Evolutionary conservation across 2,797 vertebrate species (phyloP).

Genomic region (Cyclura pinguis): DNA sequence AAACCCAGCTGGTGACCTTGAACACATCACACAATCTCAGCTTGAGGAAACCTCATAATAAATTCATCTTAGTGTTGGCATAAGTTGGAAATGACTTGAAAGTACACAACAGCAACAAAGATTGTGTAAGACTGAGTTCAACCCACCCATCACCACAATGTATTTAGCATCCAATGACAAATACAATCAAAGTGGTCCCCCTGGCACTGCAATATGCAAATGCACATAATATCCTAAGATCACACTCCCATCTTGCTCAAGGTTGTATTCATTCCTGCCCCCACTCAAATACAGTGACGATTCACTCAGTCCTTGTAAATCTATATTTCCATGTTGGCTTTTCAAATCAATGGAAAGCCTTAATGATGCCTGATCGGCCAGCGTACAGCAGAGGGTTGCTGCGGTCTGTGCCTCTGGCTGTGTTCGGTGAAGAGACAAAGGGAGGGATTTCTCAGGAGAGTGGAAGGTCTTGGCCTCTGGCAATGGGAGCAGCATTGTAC

Average conservation of each 20-base stretch:
- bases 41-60: too few species aligned
- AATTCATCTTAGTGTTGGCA: too few species aligned
- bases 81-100: too few species aligned
- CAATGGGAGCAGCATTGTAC: slow-evolving; percentile 62
- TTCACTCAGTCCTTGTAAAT: neutral
- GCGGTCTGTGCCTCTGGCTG: slow-evolving; percentile 56
- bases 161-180: neutral
- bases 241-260: neutral
- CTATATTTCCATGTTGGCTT: slow-evolving; percentile 56
- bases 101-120: too few species aligned
- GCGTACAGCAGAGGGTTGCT: slow-evolving; percentile 65
- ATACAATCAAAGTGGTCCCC: neutral
- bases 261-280: neutral
- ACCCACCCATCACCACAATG: neutral
- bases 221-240: neutral
- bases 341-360: slow-evolving; percentile 68
- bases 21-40: too few species aligned
- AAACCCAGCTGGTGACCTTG: too few species aligned
- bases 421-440: slow-evolving; percentile 68
- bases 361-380: slow-evolving; percentile 68
- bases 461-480: slow-evolving; percentile 70
- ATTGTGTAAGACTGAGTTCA: neutral
- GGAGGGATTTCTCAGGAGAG: slow-evolving; percentile 63
- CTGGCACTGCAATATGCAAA: too few species aligned
- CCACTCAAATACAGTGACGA: too few species aligned